Percentiles rank a stretch among this genome's conserved stretches.
Evolutionary conservation across 53 echinoderm and acorn worm species (phyloP).

Genomic region (Patiria pectinifera): DNA sequence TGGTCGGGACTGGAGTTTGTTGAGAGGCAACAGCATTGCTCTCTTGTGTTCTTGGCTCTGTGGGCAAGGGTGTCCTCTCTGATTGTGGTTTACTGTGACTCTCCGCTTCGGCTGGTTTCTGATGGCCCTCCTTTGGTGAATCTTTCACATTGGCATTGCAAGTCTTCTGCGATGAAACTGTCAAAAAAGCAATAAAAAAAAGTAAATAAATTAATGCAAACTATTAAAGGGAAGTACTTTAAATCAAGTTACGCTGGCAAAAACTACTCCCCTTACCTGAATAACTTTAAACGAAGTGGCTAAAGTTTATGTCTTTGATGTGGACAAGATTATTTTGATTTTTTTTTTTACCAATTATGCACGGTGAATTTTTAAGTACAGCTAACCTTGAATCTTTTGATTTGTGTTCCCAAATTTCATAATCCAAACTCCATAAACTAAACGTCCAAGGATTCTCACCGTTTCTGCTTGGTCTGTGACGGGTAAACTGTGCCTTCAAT

Average conservation of each 20-base stretch:
- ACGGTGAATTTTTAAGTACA: too few species aligned
- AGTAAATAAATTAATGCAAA: too few species aligned
- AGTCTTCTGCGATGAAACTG: constrained; percentile 14
- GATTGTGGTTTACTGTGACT: background rate
- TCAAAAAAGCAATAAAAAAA: background rate
- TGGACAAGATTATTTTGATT: too few species aligned
- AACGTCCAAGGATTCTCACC: background rate
- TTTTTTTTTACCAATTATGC: too few species aligned
- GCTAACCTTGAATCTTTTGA: too few species aligned
- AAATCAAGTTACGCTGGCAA: too few species aligned
- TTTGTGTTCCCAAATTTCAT: background rate
- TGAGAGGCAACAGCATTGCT: background rate
- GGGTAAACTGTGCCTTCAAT: background rate
- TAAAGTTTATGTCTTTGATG: too few species aligned
- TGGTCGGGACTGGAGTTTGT: background rate
- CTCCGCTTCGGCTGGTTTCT: background rate
- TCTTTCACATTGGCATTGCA: background rate
- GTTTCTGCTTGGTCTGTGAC: background rate
- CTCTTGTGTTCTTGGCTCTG: background rate
- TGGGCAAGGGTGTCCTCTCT: background rate
- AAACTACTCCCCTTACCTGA: too few species aligned
- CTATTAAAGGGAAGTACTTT: too few species aligned
- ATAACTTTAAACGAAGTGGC: too few species aligned
- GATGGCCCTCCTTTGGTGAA: background rate
- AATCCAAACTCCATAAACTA: background rate